phyloP scores from a whole-genome alignment of 2,113 vertebrate species.

The Noctilio leporinus region DNA sequence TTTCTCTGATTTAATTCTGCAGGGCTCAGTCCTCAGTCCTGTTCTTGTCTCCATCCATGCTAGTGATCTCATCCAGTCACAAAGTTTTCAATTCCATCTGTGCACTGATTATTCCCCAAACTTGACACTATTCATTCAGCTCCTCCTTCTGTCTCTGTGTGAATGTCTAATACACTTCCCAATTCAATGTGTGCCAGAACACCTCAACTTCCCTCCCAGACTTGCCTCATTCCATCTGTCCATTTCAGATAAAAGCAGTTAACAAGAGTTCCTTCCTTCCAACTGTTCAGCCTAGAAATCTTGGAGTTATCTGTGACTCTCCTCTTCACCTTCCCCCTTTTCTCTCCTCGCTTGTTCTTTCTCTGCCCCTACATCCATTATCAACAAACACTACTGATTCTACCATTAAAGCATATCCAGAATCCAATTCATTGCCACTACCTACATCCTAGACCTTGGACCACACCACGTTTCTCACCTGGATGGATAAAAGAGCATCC shows the following conservation, averaged over 20 bases:
- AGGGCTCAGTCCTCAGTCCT: background rate
- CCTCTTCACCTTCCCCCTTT: background rate
- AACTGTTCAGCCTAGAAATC: background rate
- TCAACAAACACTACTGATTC: background rate
- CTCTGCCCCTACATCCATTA: too few species aligned
- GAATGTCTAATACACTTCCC: background rate
- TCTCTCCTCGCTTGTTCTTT: background rate
- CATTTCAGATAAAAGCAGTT: background rate
- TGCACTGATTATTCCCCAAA: background rate
- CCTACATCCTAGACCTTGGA: background rate
- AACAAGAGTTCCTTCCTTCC: background rate
- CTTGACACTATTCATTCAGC: too few species aligned
- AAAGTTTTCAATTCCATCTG: background rate
- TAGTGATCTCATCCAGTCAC: background rate
- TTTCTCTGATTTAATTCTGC: background rate
- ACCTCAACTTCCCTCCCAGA: background rate
- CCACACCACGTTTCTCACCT: background rate
- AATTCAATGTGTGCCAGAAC: rapidly evolving
- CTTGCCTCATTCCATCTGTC: background rate
- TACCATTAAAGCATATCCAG: background rate
- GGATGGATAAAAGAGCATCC: background rate
- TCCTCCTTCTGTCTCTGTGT: background rate
- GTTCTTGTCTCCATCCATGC: background rate
- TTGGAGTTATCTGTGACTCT: background rate
- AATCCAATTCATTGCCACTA: background rate